These are phyloP conservation scores for Tortricodes alternella DNA, from an alignment of 2,888 invertebrate genomes.

Conservation along the genomic window DNA sequence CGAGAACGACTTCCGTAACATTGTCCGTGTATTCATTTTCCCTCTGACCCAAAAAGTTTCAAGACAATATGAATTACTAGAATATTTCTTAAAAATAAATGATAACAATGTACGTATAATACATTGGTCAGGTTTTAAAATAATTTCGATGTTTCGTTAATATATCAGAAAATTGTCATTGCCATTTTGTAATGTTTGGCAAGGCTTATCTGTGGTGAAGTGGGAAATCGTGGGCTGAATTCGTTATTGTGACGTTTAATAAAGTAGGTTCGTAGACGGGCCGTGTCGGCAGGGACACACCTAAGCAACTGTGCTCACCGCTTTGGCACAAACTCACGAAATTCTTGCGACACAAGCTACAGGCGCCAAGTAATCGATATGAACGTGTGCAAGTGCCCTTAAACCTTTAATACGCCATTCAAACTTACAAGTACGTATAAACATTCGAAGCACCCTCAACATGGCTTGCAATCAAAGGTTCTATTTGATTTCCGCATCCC, in stretches of 20 bases:
- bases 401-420: neutral
- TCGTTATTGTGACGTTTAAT: constrained; percentile 73
- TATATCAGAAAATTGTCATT: constrained; percentile 14
- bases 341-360: constrained; percentile 52
- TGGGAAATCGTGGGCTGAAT: constrained; percentile 64
- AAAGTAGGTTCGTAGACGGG: constrained; percentile 59
- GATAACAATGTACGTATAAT: constrained; percentile 5
- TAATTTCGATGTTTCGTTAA: neutral
- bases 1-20: constrained; percentile 94
- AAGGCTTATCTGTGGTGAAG: constrained; percentile 61
- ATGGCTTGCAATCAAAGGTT: neutral
- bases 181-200: constrained; percentile 46
- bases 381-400: neutral
- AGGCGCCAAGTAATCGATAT: constrained; percentile 36
- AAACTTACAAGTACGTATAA: too few relatives aligned
- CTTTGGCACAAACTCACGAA: constrained; percentile 58
- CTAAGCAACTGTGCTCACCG: constrained; percentile 64
- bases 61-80: too few relatives aligned
- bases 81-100: neutral
- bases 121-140: neutral
- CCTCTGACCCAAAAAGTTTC: constrained; percentile 76
- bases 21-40: constrained; percentile 95
- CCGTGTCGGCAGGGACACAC: constrained; percentile 50
- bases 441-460: too few relatives aligned
- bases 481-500: neutral